Percentiles rank a stretch among this genome's conserved stretches.
Evolutionary conservation across 2,113 vertebrate species (phyloP).

Genomic region (Zeus faber): DNA sequence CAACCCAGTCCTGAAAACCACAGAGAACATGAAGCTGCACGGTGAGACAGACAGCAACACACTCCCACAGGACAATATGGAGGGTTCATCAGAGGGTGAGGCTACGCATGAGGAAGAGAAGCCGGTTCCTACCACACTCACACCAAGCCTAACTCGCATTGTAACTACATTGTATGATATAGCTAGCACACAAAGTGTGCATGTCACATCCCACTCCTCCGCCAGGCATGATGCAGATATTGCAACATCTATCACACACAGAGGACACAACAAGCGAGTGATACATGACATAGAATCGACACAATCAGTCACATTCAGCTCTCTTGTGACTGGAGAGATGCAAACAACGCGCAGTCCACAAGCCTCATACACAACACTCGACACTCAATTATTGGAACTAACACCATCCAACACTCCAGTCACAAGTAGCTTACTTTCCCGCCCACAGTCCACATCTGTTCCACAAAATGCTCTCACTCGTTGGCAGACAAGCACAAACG

Average conservation of each 20-base stretch:
- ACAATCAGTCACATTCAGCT: neutral
- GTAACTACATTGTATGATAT: neutral
- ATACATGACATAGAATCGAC: neutral
- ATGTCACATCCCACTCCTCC: conserved; percentile 2
- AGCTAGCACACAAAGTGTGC: neutral
- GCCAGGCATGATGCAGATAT: neutral
- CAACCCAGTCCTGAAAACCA: neutral
- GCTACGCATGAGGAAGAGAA: conserved; percentile 40
- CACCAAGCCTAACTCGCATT: neutral
- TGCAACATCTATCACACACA: neutral
- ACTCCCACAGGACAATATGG: conserved; percentile 6
- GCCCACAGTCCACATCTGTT: conserved; percentile 59
- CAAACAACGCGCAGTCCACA: neutral
- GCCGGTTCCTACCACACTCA: conserved; percentile 12
- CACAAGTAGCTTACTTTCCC: conserved; percentile 34
- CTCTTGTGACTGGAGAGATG: neutral
- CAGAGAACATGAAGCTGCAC: neutral
- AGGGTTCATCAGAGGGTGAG: conserved; percentile 66
- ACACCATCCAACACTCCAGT: conserved; percentile 20
- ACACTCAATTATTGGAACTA: neutral
- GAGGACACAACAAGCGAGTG: neutral
- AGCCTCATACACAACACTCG: neutral
- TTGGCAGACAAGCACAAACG: conserved; percentile 37
- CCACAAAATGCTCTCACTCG: conserved; percentile 37
- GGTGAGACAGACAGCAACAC: conserved; percentile 8